These are phyloP conservation scores for Caenorhabditis afra DNA, from an alignment of 2,888 invertebrate species.

Conservation along the genomic window DNA sequence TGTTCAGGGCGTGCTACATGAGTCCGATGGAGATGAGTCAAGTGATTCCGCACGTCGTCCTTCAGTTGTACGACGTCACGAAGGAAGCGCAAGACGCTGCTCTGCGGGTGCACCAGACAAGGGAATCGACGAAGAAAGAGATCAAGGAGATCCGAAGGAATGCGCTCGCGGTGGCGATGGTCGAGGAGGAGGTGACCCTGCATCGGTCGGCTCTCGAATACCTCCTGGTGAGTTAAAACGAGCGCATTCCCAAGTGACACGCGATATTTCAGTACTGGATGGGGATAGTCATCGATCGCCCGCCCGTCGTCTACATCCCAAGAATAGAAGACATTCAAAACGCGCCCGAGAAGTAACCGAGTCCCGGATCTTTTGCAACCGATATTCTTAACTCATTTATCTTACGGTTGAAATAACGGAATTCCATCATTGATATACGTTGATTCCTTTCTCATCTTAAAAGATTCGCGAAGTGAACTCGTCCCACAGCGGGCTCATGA, in stretches of 20 bases:
- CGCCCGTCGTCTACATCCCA: no score
- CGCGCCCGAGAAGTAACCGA: no score
- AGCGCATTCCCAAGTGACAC: neutral
- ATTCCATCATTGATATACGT: no score
- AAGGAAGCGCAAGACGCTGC: neutral
- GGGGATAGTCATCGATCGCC: neutral
- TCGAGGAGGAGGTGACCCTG: constrained; percentile 8
- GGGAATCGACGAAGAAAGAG: neutral
- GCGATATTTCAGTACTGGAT: constrained; percentile 18
- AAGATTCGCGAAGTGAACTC: no score
- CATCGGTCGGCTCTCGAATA: constrained; percentile 17
- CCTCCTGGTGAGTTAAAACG: constrained; percentile 7
- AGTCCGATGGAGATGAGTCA: constrained; percentile 10
- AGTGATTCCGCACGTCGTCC: neutral
- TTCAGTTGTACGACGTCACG: constrained; percentile 1
- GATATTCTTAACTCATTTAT: no score
- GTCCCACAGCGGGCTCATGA: neutral
- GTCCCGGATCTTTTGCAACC: no score
- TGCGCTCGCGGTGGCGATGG: constrained; percentile 4
- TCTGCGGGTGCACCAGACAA: neutral
- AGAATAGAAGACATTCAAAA: no score
- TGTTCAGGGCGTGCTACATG: constrained; percentile 19
- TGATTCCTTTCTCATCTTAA: no score
- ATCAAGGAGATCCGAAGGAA: neutral
- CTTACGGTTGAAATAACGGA: no score